Conservation (phyloP, 2,113 vertebrate genomes). For the Poeciliopsis occidentalis region DNA sequence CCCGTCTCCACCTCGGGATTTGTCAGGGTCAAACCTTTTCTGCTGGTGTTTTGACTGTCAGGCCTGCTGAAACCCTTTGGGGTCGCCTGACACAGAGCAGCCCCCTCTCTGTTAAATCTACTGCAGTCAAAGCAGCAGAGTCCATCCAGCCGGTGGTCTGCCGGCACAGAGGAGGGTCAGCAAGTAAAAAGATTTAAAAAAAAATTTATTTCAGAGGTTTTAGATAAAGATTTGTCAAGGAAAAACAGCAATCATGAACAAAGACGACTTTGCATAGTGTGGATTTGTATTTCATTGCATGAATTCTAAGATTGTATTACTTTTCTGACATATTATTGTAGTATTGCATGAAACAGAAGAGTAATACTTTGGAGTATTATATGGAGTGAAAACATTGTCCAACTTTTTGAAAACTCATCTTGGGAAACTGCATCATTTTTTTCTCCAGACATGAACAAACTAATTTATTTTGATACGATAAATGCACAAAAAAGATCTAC, state of each 20-base stretch:
- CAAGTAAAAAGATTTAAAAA: background rate
- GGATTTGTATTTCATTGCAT: no score
- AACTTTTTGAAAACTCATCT: no score
- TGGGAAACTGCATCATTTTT: no score
- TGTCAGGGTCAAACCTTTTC: constrained; percentile 56
- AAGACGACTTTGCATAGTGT: no score
- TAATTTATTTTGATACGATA: no score
- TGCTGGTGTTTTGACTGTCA: constrained; percentile 65
- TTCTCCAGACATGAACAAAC: no score
- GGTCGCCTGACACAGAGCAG: constrained; percentile 68
- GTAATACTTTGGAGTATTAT: no score
- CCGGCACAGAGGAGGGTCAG: background rate
- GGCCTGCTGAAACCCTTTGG: constrained; percentile 42
- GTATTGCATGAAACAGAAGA: no score
- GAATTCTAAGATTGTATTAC: no score
- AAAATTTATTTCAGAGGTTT: background rate
- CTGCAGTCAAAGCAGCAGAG: constrained; percentile 70
- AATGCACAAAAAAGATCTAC: no score
- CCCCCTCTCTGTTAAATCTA: constrained; percentile 59
- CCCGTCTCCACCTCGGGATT: constrained; percentile 31
- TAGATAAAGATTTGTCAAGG: background rate
- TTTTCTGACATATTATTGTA: no score
- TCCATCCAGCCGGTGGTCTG: constrained; percentile 62
- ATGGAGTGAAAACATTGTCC: no score
- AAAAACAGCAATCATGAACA: background rate